phyloP scores from a whole-genome alignment of 2,113 vertebrate genomes.

The Lycaon pictus region DNA sequence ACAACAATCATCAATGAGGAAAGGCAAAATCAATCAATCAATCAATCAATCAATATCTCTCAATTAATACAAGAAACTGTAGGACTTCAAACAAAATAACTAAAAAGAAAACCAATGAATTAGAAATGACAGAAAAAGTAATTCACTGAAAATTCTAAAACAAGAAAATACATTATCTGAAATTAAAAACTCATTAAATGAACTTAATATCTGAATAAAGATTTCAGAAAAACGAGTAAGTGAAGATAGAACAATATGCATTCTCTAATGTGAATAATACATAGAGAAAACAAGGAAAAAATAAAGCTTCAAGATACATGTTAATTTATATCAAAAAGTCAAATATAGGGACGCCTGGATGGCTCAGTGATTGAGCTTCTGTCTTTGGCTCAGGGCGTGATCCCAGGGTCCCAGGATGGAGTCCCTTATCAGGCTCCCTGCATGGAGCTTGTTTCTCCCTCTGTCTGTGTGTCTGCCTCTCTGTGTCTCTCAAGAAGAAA shows the following conservation, averaged over 20 bases:
- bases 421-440: too few species aligned
- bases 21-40: not conserved
- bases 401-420: too few species aligned
- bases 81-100: not conserved
- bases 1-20: not conserved
- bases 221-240: not conserved
- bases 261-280: not conserved
- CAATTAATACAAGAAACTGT: not conserved
- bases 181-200: not conserved
- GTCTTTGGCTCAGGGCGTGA: too few species aligned
- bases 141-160: not conserved
- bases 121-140: not conserved
- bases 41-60: not conserved
- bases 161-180: not conserved
- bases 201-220: not conserved
- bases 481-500: too few species aligned
- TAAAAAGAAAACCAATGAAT: not conserved
- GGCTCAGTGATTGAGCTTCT: too few species aligned
- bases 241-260: not conserved
- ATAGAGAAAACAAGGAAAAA: not conserved
- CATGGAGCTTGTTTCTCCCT: too few species aligned
- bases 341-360: not conserved
- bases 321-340: not conserved
- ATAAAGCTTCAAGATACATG: not conserved
- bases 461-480: too few species aligned